Percentiles rank a stretch among this genome's conserved stretches.
Conservation (phyloP, 1,140 invertebrate genomes). For the Pteromalus puparum region DNA sequence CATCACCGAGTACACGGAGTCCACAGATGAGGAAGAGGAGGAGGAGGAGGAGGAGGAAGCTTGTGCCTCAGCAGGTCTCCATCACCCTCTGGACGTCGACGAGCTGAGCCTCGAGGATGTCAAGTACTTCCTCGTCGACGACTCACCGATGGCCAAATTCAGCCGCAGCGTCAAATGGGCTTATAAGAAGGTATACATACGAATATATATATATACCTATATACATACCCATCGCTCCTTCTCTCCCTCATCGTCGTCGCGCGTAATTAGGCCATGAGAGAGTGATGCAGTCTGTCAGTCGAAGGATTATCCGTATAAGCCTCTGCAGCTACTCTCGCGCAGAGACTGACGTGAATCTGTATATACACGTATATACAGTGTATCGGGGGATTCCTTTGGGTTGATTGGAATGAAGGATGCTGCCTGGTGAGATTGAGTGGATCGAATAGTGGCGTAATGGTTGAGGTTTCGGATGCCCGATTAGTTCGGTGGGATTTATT, state of each 20-base stretch:
- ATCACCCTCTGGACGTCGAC: slow-evolving; percentile 42
- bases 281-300: background rate
- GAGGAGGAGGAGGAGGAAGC: slow-evolving; percentile 4
- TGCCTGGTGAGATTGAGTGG: too few relatives aligned
- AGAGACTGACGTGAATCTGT: too few relatives aligned
- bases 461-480: too few relatives aligned
- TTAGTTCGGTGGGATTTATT: too few relatives aligned
- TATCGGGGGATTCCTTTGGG: too few relatives aligned
- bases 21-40: slow-evolving; percentile 50
- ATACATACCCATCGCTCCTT: background rate
- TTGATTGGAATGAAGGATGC: too few relatives aligned
- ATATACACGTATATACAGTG: too few relatives aligned
- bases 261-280: background rate
- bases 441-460: too few relatives aligned
- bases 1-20: slow-evolving; percentile 62
- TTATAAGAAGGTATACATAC: slow-evolving; percentile 64
- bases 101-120: slow-evolving; percentile 54
- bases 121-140: slow-evolving; percentile 65
- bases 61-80: background rate
- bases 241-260: too few relatives aligned
- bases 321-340: background rate
- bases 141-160: slow-evolving; percentile 66
- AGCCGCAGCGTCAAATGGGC: slow-evolving; percentile 66
- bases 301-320: background rate
- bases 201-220: slow-evolving; percentile 36